These are phyloP conservation scores for Ectemnius cavifrons DNA, from an alignment of 2,888 invertebrate genomes.

Conservation along the genomic window DNA sequence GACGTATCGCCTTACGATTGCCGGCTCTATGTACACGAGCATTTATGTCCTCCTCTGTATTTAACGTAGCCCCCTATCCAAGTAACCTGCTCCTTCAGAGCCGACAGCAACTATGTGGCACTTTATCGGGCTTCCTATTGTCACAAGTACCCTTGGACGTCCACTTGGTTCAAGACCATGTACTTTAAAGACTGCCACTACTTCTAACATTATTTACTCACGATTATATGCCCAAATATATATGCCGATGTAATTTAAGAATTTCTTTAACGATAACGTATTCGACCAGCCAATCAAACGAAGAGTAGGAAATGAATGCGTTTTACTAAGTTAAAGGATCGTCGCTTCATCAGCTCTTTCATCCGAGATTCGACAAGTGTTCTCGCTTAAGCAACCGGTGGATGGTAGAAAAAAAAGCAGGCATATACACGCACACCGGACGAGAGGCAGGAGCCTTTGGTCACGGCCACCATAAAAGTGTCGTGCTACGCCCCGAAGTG, in stretches of 20 bases:
- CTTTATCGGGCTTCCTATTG: neutral
- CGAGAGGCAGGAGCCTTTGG: constrained; percentile 3
- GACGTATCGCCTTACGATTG: constrained; percentile 14
- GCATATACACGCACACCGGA: neutral
- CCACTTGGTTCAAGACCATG: too few relatives aligned
- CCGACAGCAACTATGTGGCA: neutral
- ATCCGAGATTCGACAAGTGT: constrained; percentile 46
- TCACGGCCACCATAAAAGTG: constrained; percentile 46
- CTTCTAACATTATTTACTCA: too few relatives aligned
- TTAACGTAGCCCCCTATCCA: neutral
- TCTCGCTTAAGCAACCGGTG: constrained; percentile 33
- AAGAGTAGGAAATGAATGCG: constrained; percentile 2
- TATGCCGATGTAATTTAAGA: too few relatives aligned
- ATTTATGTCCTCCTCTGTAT: neutral
- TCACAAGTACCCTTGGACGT: too few relatives aligned
- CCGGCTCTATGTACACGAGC: constrained; percentile 17
- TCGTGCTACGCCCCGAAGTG: constrained; percentile 53
- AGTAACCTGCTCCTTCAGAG: constrained; percentile 3
- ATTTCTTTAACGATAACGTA: too few relatives aligned
- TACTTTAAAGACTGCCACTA: too few relatives aligned
- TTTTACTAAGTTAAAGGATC: constrained; percentile 24
- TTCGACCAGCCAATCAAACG: too few relatives aligned
- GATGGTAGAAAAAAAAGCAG: constrained; percentile 5
- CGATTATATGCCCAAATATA: too few relatives aligned
- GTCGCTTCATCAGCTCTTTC: neutral